Base-by-base conservation (phyloP, 2,888 invertebrate species). In the Sipha maydis region DNA sequence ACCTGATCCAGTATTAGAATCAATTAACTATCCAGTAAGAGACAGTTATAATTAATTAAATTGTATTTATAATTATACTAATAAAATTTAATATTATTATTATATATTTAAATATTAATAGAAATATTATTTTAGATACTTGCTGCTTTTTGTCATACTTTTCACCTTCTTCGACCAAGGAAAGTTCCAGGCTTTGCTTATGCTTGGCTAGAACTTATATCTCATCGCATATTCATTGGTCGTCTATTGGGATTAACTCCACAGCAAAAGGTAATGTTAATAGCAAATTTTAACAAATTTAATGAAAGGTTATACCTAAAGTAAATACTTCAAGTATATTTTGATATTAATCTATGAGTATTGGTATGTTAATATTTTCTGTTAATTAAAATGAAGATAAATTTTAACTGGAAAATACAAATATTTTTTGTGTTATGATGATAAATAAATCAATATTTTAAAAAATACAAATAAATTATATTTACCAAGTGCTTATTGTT, bases 141-240 rank as follows among this genome's bases (percentile, higher is more conserved):
- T 82, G 98, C 97, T 31, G 98, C 98, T 17, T 99, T 98, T 92
- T 98, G 98, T 92, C 98, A 99, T 92, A 97, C 98, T 0, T 94
- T 99, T 90, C 98, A 98, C 91, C 96, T 98, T 90, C 93, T 99
- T 90, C 94, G 98, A 89, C 99, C 99, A 19, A 95, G 95, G 78
- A 96, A 97, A 91, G 98, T 97, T 0, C 98, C 99, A 0, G 98
- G 97, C 0, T 99, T 99, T 92, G 96, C 98, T 89, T 99, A 97
- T 92, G 97, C 99, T 3, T 99, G 99, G 99, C 93, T 99, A 89
- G 99, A 99, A 92, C 93, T 99, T 79, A 96, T 99, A 73, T 98
- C 99, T 0, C 99, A 99, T 92, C 94, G 99, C 86, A 96, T 97
- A 0, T 99, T 99, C 92, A 96, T 99, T 91, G 98, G 98, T 85